Evolutionary conservation across 2,113 vertebrate genomes (phyloP), one percentile per base, ranked within the genome.

Genomic region (Albula glossodonta): DNA sequence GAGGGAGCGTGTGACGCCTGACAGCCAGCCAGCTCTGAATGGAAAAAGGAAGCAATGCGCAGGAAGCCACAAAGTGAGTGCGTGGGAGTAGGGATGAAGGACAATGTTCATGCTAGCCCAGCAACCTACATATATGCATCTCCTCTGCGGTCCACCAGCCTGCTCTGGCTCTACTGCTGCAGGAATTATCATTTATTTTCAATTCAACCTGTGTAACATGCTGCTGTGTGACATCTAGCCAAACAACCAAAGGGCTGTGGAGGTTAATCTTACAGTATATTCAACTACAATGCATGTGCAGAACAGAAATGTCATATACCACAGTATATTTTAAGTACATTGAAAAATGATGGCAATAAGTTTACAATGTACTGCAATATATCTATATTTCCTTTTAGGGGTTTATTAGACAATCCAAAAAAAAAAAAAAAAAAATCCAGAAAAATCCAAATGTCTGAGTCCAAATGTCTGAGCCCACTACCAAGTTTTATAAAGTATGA

Each of bases 11-110:
- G 17, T 86, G 53, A 84, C 86, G 81, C 82, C 80, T 7, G 53
- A 50, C 78, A 86, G 74, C 77, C 31, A 82, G 83, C 89, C 41
- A 85, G 78, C 31, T 48, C 89, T 88, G 91, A 91, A 89, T 94
- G 93, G 94, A 94, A 95, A 95, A 90, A 84, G 92, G 92, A 90
- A 92, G 92, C 91, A 83, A 78, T 88, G 88, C 87, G 91, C 92
- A 94, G 94, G 95, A 95, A 95, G 91, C 86, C 87, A 63, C 81
- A 88, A 91, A 91, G 89, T 88, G 89, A 22, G 87, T 91, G 92
- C 88, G 94, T 93, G 89, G 94, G 94, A 90, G 92, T 90, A 87
- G 82, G 90, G 88, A 89, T 87, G 89, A 86, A 93, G 86, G 89
- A 85, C 91, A 90, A 91, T 85, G 91, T 78, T 93, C 87, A 91